Percentiles rank a stretch among this genome's conserved stretches.
These are phyloP conservation scores for Lathamus discolor DNA, from an alignment of 2,113 vertebrate genomes.

Conservation along the genomic window DNA sequence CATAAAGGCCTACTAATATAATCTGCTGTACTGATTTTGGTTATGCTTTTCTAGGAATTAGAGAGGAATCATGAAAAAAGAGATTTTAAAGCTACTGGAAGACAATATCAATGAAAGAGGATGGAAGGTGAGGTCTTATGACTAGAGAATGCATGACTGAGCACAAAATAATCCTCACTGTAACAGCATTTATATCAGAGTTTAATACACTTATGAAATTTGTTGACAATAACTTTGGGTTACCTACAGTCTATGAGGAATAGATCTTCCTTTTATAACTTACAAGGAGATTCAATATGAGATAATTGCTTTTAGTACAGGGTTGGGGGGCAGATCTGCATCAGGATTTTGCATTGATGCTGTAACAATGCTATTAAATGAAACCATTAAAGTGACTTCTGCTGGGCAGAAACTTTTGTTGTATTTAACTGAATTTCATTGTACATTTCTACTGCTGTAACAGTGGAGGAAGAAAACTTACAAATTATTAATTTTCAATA, in stretches of 20 bases:
- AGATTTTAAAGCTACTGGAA: not conserved
- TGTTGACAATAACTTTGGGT: not conserved
- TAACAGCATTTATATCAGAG: not conserved
- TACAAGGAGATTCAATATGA: not conserved
- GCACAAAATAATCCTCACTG: not conserved
- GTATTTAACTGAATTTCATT: not conserved
- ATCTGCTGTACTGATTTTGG: not conserved
- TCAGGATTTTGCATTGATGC: not conserved
- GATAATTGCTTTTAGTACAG: not conserved
- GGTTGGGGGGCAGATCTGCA: not conserved
- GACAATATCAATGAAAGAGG: not conserved
- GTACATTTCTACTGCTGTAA: not conserved
- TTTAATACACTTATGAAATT: not conserved
- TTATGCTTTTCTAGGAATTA: not conserved
- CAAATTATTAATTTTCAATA: constrained; percentile 11
- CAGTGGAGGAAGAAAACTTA: not conserved
- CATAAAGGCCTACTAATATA: not conserved
- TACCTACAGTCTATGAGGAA: not conserved
- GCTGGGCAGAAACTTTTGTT: not conserved
- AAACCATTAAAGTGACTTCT: not conserved
- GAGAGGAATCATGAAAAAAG: not conserved
- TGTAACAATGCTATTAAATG: not conserved
- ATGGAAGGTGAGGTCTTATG: not conserved
- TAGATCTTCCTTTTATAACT: not conserved
- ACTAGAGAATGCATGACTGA: not conserved